Evolutionary conservation across 92 coral and sea anemone species (phyloP), one percentile per base, ranked within the genome.

Genomic region (Heteractis magnifica): DNA sequence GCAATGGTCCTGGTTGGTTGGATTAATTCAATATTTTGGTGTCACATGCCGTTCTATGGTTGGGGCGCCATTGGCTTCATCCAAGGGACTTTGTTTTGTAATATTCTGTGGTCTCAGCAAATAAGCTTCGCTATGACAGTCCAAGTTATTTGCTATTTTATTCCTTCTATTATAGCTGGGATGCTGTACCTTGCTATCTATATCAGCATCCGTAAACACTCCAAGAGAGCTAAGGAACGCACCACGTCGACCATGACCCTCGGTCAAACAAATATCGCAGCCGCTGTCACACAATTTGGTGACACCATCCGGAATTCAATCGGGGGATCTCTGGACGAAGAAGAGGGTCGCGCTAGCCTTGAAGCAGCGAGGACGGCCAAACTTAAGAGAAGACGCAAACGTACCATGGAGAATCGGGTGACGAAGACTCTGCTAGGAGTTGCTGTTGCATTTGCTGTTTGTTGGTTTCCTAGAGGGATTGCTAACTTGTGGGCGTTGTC

Each of bases 401-500:
- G 84, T 50, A 82, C 84, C 5, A 86, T 94, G 89, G 99, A 97
- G 64, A 89, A 88, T 20, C 92, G 98, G 41, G 98, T 97, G 59
- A 97, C 99, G 21, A 92, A 89, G 65, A 89, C 94, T 49, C 89
- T 97, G 7, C 92, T 97, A 4, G 91, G 95, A 6, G 95, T 97
- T 8, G 97, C 92, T 48, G 75, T 92, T 65, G 98, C 97, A 21
- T 97, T 97, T 81, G 99, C 93, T 16, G 90, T 90, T 23, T 97
- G 92, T 51, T 97, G 99, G 99, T 87, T 94, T 72, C 99, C 99
- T 49, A 86, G 99, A 16, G 97, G 98, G 44, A 58, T 97, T 81
- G 99, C 98, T 62, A 97, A 94, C 87, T 89, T 97, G 19, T 94
- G 99, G 96, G 98, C 99, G 52, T 88, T 92, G 52, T 88, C 89